Evolutionary conservation across 2,888 invertebrate genomes (phyloP), one percentile per base, ranked within the genome.

Genomic region (Lochmaea crataegi): DNA sequence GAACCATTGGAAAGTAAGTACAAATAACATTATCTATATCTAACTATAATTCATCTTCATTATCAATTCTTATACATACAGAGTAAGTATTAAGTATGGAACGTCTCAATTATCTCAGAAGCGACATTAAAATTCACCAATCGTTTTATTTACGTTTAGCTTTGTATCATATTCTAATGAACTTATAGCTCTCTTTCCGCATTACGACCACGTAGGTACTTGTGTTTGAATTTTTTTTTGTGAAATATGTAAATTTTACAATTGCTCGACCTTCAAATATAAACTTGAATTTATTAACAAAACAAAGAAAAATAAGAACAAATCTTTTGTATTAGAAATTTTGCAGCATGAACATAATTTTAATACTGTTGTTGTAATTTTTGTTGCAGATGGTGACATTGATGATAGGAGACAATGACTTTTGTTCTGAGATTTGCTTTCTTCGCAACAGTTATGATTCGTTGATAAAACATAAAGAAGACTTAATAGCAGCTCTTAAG

Each of bases 321-420:
- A 38, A 38, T 38, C 32, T 38, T 38, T 38, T 38, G 7, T 38
- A 38, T 32, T 32, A 5, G 6, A 7, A 38, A 38, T 38, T 38
- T 38, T 38, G 32, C 32, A 38, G 9, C 7, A 38, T 38, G 1
- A 38, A 38, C 7, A 38, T 38, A 38, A 38, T 38, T 38, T 38
- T 38, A 38, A 38, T 38, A 38, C n/a, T n/a, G n/a, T 9, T 38
- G 32, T 38, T 9, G 22, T 51, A n/a, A 9, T 53, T 18, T 53
- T 16, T 53, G 2, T 53, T 53, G 10, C 81, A 90, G 90, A 79
- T 92, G 56, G 83, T 92, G 11, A 89, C 89, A 0, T 72, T 91
- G 11, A 86, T 91, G 80, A 89, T 92, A 58, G 91, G 92, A 18
- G 84, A 88, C 45, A 92, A 92, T 81, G 91, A 92, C 79, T 90